Conservation (phyloP, 2,113 vertebrate species). For the Gambusia affinis region DNA sequence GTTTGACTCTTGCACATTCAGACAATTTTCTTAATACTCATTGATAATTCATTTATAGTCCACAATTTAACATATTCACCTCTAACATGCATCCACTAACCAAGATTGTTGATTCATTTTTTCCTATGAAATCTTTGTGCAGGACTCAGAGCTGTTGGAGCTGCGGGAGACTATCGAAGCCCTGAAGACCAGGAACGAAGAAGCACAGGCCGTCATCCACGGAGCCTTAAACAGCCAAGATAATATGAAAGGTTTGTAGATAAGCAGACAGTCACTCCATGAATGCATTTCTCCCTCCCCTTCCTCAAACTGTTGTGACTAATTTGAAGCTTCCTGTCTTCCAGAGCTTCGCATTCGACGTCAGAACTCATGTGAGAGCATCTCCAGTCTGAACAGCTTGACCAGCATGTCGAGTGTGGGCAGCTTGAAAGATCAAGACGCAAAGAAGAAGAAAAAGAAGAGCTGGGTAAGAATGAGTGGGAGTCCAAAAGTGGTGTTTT, state of each 20-base stretch:
- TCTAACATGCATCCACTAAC: background rate
- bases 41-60: background rate
- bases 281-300: background rate
- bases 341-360: conserved; percentile 89
- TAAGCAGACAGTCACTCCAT: background rate
- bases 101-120: background rate
- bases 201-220: conserved; percentile 94
- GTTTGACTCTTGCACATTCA: background rate
- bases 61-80: background rate
- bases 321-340: background rate
- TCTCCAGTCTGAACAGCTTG: conserved; percentile 95
- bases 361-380: conserved; percentile 96
- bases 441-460: conserved; percentile 97
- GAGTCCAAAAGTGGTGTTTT: background rate
- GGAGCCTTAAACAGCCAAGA: conserved; percentile 89
- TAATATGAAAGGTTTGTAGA: conserved; percentile 82
- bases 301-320: background rate
- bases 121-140: background rate
- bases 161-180: conserved; percentile 92
- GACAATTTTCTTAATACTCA: background rate
- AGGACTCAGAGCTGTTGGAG: conserved; percentile 91
- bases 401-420: conserved; percentile 93
- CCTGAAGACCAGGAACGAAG: conserved; percentile 89
- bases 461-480: conserved; percentile 86
- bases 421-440: conserved; percentile 91